Conservation (phyloP, 64 coral and sea anemone species). For the Pocillopora verrucosa region DNA sequence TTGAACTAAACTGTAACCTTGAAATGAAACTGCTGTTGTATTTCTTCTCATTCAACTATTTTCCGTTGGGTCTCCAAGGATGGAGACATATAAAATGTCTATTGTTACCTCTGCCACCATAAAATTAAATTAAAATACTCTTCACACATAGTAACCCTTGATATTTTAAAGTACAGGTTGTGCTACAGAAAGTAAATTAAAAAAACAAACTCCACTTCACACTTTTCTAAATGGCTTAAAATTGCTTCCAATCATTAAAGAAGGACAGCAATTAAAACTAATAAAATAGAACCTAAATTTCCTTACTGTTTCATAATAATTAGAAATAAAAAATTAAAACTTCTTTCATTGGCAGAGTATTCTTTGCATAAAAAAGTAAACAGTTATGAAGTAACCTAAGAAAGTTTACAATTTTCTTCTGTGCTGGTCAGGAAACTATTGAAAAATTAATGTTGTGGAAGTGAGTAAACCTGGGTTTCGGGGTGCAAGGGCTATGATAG, state of each 20-base stretch:
- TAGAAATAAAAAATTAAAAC: background rate
- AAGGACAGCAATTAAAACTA: background rate
- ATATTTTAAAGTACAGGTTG: background rate
- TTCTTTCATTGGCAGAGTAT: background rate
- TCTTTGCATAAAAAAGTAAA: background rate
- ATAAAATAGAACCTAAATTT: background rate
- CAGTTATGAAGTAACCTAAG: too few species aligned
- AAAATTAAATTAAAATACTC: too few species aligned
- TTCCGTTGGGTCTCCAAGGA: too few species aligned
- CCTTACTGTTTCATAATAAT: background rate
- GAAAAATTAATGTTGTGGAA: too few species aligned
- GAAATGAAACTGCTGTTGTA: too few species aligned
- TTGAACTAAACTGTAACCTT: too few species aligned
- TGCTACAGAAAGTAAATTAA: background rate
- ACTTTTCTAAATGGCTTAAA: background rate
- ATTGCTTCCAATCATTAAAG: background rate
- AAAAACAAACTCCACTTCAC: background rate
- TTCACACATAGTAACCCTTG: background rate
- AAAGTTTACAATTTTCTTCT: too few species aligned
- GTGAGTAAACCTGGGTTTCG: too few species aligned
- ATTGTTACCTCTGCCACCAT: background rate
- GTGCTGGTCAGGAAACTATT: too few species aligned
- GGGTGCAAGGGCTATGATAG: too few species aligned
- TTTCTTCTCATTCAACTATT: too few species aligned
- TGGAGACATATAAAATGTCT: background rate